Evolutionary conservation across 2,888 invertebrate genomes (phyloP), one percentile per base, ranked within the genome.

Genomic region (Cenopis cana): DNA sequence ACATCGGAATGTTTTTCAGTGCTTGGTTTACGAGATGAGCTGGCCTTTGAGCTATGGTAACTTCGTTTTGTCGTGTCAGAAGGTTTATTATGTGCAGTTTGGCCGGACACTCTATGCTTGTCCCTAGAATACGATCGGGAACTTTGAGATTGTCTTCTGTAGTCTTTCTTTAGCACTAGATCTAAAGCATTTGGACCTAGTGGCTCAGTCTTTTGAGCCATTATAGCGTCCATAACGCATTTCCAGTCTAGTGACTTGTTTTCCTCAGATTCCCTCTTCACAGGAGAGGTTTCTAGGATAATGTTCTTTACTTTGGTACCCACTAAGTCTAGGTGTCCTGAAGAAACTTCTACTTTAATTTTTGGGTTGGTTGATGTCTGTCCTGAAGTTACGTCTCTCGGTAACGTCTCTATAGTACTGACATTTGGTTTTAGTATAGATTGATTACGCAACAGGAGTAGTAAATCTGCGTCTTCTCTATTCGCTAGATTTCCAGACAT

Each of bases 151-250:
- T 77, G 74, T 71, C 80, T 80, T 68, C 80, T 78, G 73, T 81
- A 76, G 67, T 82, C 83, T 76, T 85, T 89, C 46, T 86, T 87
- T 24, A 90, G 76, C 17, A 84, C 81, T 74, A 90, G 81, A 60
- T 90, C 88, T 4, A 90, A 79, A 1, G 90, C 90, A 68, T 86
- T 88, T 0, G 88, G 89, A 0, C 88, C 89, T 74, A 90, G 83
- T 50, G 81, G 84, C 1, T 90, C 90, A 4, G 93, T 93, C 75
- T 90, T 93, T 54, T 89, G 89, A 67, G 89, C 84, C 61, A 84
- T 77, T 65, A 93, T 74, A 57, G 84, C 89, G 74, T 89, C 82
- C 84, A 93, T 84, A 8, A 93, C 93, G 59, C 80, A 82, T 74
- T 87, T 82, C 92, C 92, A 92, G 75, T 91, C 89, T 65, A 33